phyloP scores from a whole-genome alignment of 2,113 vertebrate genomes.

The Eupsittula cactorum region DNA sequence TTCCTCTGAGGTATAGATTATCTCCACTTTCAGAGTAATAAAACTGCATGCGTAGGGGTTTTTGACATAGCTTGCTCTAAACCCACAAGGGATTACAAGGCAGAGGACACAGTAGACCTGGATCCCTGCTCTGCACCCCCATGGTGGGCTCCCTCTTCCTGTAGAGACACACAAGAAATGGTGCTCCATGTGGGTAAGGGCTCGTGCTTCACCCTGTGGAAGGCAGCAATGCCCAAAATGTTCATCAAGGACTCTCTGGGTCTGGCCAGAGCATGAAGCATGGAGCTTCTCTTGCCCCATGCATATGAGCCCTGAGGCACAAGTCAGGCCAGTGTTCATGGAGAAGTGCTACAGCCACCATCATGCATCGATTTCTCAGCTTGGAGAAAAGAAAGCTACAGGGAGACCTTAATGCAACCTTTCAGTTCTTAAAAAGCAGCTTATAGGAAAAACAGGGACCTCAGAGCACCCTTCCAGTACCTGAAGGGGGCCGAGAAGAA shows the following conservation, averaged over 20 bases:
- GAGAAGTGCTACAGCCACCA: neutral
- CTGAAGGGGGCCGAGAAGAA: neutral
- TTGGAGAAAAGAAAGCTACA: neutral
- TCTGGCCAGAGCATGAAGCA: rapidly evolving
- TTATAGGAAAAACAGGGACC: neutral
- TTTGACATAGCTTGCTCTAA: neutral
- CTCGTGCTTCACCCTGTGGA: rapidly evolving
- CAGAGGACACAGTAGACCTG: neutral
- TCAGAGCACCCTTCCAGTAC: neutral
- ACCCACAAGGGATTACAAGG: neutral
- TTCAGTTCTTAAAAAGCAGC: neutral
- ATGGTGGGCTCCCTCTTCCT: neutral
- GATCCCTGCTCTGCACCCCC: neutral
- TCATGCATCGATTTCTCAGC: neutral
- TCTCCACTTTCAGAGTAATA: conserved; percentile 8
- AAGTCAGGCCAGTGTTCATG: neutral
- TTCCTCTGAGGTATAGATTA: conserved; percentile 50
- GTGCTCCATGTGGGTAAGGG: rapidly evolving
- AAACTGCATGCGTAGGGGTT: rapidly evolving
- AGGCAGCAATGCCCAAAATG: neutral
- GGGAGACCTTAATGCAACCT: neutral
- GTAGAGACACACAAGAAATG: neutral
- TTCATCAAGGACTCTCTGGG: neutral
- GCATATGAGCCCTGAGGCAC: rapidly evolving
- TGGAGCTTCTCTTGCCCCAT: neutral